These are phyloP conservation scores for Callionymus lyra DNA, from an alignment of 2,113 vertebrate genomes.

Conservation along the genomic window DNA sequence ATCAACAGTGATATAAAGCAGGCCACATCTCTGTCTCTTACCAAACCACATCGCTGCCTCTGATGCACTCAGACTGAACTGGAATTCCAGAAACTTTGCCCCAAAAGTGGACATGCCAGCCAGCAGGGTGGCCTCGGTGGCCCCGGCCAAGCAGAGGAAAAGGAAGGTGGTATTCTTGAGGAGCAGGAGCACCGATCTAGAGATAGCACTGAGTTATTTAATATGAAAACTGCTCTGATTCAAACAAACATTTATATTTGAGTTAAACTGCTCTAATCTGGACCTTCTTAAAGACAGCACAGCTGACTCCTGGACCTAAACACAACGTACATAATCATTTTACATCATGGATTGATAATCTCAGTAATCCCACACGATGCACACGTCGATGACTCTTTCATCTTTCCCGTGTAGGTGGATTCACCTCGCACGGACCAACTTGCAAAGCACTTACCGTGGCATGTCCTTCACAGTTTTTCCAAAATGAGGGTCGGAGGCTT, in stretches of 20 bases:
- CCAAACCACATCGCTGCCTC: slow-evolving; percentile 89
- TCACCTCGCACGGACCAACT: too few relatives aligned
- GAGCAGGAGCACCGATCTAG: slow-evolving; percentile 78
- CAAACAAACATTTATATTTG: too few relatives aligned
- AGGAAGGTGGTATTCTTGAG: slow-evolving; percentile 87
- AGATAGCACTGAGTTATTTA: too few relatives aligned
- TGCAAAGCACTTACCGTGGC: slow-evolving; percentile 67
- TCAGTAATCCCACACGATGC: too few relatives aligned
- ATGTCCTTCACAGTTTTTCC: slow-evolving; percentile 84
- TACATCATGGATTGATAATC: too few relatives aligned
- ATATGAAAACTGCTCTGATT: too few relatives aligned
- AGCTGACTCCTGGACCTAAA: too few relatives aligned
- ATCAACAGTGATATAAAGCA: not conserved
- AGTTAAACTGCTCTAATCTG: too few relatives aligned
- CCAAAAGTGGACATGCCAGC: slow-evolving; percentile 92
- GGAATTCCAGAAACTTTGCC: slow-evolving; percentile 91
- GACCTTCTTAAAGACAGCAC: too few relatives aligned
- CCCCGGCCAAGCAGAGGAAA: slow-evolving; percentile 87
- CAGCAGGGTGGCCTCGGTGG: slow-evolving; percentile 85
- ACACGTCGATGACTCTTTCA: too few relatives aligned
- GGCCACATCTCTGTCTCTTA: slow-evolving; percentile 51
- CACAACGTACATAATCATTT: too few relatives aligned
- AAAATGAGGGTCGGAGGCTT: slow-evolving; percentile 72
- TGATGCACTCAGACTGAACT: slow-evolving; percentile 89
- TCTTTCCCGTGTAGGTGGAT: too few relatives aligned